Conservation (phyloP, 1,140 invertebrate species). For the Melanaphis sacchari region DNA sequence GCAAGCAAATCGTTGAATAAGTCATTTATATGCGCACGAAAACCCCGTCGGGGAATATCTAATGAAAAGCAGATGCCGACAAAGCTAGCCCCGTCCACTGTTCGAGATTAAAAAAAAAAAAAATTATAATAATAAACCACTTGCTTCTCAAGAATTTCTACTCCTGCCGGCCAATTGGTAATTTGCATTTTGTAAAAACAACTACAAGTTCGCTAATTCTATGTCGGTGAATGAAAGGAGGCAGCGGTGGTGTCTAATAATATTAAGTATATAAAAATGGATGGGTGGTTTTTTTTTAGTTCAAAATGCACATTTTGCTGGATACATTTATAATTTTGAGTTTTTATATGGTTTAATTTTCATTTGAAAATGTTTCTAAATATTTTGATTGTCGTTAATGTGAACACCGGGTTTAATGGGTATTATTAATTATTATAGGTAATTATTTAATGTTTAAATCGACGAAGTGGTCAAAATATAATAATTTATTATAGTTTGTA, state of each 20-base stretch:
- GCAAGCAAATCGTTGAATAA: slow-evolving; percentile 50
- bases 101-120: slow-evolving; percentile 41
- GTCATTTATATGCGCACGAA: slow-evolving; percentile 49
- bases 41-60: slow-evolving; percentile 36
- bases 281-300: not conserved
- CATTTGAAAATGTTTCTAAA: not conserved
- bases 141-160: not conserved
- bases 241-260: not conserved
- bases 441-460: too few species aligned
- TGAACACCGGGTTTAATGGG: not conserved
- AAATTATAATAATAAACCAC: slow-evolving; percentile 9
- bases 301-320: not conserved
- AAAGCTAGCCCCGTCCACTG: slow-evolving; percentile 17
- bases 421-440: too few species aligned
- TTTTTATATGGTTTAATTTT: not conserved
- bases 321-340: not conserved
- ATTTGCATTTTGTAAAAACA: slow-evolving; percentile 52
- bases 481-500: not conserved
- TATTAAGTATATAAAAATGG: not conserved
- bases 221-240: not conserved
- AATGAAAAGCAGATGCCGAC: slow-evolving; percentile 43
- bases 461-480: not conserved
- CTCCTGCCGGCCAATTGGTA: not conserved
- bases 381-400: not conserved
- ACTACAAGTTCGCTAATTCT: not conserved